These are phyloP conservation scores for Clanis bilineata DNA, from an alignment of 2,888 invertebrate species.

Conservation along the genomic window DNA sequence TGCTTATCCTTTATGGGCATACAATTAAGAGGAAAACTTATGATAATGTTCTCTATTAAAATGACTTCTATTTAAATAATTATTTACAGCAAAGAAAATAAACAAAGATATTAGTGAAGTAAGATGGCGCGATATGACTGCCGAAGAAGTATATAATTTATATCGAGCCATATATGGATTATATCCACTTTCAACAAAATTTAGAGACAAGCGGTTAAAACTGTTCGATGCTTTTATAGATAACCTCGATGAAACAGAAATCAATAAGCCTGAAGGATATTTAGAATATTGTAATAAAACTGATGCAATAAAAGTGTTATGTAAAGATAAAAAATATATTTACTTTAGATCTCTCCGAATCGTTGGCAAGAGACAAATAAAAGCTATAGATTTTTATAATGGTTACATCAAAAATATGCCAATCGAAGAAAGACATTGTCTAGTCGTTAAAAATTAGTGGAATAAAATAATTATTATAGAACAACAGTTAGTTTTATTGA, in stretches of 20 bases:
- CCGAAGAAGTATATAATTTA: constrained; percentile 86
- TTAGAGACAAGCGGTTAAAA: constrained; percentile 83
- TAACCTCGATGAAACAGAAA: constrained; percentile 37
- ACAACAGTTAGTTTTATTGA: background rate
- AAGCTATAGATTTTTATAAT: constrained; percentile 91
- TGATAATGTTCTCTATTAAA: background rate
- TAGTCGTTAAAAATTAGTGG: constrained; percentile 59
- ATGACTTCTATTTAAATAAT: constrained; percentile 12
- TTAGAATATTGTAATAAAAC: constrained; percentile 82
- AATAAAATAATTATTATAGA: constrained; percentile 25
- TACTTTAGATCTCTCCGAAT: constrained; percentile 85
- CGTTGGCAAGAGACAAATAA: constrained; percentile 87
- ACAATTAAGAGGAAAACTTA: background rate
- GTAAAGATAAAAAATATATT: constrained; percentile 85
- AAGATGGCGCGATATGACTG: constrained; percentile 85
- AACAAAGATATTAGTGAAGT: constrained; percentile 82
- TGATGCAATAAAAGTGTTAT: constrained; percentile 84
- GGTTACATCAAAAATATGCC: constrained; percentile 88
- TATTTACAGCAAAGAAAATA: constrained; percentile 88
- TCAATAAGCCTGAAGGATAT: constrained; percentile 74
- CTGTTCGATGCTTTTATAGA: constrained; percentile 80
- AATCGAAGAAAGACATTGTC: constrained; percentile 48
- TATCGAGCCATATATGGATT: constrained; percentile 86
- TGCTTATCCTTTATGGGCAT: background rate
- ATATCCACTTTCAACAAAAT: constrained; percentile 83